phyloP scores from a whole-genome alignment of 2,113 vertebrate genomes.

The Anarrhichthys ocellatus region DNA sequence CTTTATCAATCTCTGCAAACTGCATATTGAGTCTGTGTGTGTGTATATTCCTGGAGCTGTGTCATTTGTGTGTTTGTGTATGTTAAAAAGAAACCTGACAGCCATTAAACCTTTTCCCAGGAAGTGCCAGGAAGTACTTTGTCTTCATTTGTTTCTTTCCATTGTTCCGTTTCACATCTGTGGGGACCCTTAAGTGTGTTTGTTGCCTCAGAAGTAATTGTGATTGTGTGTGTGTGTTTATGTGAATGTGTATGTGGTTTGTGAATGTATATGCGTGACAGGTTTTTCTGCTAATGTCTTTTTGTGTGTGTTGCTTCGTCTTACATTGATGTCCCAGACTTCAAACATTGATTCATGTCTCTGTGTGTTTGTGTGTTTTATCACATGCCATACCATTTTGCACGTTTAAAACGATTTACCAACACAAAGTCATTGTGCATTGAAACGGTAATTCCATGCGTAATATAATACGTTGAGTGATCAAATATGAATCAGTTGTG shows the following conservation, averaged over 20 bases:
- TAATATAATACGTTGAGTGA: constrained; percentile 2
- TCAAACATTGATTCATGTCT: constrained; percentile 29
- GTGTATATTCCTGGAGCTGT: constrained; percentile 29
- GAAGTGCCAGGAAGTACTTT: constrained; percentile 29
- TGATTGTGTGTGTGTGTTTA: background rate
- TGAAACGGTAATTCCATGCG: constrained; percentile 10
- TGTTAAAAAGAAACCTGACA: constrained; percentile 37
- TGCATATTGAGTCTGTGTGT: constrained; percentile 6
- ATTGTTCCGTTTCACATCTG: constrained; percentile 46
- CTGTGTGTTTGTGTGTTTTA: background rate
- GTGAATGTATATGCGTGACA: constrained; percentile 5
- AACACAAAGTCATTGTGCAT: constrained; percentile 5
- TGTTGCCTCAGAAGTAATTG: constrained; percentile 50
- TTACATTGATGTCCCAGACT: constrained; percentile 23
- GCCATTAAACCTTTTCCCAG: constrained; percentile 47
- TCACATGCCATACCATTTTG: background rate
- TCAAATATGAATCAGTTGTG: background rate
- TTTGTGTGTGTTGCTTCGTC: constrained; percentile 17
- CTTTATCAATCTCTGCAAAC: constrained; percentile 13
- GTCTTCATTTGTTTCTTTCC: constrained; percentile 36
- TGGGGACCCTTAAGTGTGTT: constrained; percentile 49
- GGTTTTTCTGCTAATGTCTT: constrained; percentile 20
- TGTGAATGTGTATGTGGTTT: background rate
- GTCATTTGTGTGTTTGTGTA: constrained; percentile 22
- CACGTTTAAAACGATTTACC: background rate